These are phyloP conservation scores for Pristionchus japonicus DNA, from an alignment of 2,888 invertebrate genomes.

Conservation along the genomic window DNA sequence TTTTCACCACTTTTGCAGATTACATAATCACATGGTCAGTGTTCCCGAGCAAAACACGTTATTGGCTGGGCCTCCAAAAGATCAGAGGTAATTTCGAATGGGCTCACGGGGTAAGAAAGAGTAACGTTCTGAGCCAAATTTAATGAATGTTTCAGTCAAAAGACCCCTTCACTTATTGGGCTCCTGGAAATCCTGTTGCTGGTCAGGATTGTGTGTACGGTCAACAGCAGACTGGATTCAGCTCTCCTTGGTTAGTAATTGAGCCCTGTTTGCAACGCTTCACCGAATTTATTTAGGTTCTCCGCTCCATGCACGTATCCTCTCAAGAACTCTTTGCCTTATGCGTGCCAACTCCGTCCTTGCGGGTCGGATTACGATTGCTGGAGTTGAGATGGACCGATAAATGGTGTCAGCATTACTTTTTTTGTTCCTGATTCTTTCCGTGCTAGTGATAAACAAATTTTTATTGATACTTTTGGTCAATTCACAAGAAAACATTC, in stretches of 20 bases:
- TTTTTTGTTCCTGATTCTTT: too few relatives aligned
- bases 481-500: neutral
- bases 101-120: neutral
- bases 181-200: neutral
- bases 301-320: neutral
- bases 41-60: neutral
- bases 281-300: neutral
- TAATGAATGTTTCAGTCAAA: neutral
- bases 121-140: neutral
- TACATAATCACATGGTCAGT: too few relatives aligned
- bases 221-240: neutral
- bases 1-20: too few relatives aligned
- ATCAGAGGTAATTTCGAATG: neutral
- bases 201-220: neutral
- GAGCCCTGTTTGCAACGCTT: too few relatives aligned
- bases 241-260: neutral
- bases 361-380: neutral
- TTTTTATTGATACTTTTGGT: too few relatives aligned
- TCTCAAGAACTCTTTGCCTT: neutral
- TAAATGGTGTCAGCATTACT: too few relatives aligned
- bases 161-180: neutral
- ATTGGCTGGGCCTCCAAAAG: neutral
- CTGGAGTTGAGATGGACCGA: neutral
- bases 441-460: too few relatives aligned
- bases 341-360: constrained; percentile 1